phyloP scores from a whole-genome alignment of 2,888 invertebrate genomes.

The Adelognathus sp. region DNA sequence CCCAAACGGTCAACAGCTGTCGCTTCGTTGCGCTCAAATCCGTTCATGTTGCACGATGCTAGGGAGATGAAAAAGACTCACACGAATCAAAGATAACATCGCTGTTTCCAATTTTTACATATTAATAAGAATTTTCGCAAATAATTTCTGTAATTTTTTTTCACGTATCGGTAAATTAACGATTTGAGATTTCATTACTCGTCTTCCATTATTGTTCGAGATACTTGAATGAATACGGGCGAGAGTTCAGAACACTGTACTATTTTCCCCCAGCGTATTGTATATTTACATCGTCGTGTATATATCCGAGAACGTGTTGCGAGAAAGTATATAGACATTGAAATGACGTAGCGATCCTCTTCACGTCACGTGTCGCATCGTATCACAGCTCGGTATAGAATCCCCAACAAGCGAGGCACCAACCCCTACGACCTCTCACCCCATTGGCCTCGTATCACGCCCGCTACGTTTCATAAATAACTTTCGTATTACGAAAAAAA shows the following conservation, averaged over 20 bases:
- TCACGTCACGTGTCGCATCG: constrained; percentile 72
- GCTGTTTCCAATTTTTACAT: not conserved
- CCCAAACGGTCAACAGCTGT: constrained; percentile 83
- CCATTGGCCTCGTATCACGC: constrained; percentile 67
- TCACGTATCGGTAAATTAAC: not conserved
- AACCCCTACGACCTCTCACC: not conserved
- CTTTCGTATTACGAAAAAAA: constrained; percentile 73
- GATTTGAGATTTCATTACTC: not conserved
- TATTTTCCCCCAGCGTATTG: not conserved
- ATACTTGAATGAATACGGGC: not conserved
- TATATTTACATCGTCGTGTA: constrained; percentile 38
- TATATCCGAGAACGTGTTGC: constrained; percentile 35
- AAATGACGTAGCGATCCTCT: constrained; percentile 69
- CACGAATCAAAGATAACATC: constrained; percentile 51
- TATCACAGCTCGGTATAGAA: constrained; percentile 66
- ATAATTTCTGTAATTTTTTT: not conserved
- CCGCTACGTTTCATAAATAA: constrained; percentile 79
- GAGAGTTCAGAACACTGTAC: not conserved
- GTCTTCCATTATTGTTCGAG: not conserved
- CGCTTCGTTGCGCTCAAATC: constrained; percentile 80
- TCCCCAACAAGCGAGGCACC: constrained; percentile 23
- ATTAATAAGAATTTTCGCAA: not conserved
- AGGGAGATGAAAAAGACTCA: constrained; percentile 57
- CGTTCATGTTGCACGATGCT: constrained; percentile 74
- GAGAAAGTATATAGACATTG: constrained; percentile 21